Conservation (phyloP, 2,113 vertebrate species). For the Columba janthina region DNA sequence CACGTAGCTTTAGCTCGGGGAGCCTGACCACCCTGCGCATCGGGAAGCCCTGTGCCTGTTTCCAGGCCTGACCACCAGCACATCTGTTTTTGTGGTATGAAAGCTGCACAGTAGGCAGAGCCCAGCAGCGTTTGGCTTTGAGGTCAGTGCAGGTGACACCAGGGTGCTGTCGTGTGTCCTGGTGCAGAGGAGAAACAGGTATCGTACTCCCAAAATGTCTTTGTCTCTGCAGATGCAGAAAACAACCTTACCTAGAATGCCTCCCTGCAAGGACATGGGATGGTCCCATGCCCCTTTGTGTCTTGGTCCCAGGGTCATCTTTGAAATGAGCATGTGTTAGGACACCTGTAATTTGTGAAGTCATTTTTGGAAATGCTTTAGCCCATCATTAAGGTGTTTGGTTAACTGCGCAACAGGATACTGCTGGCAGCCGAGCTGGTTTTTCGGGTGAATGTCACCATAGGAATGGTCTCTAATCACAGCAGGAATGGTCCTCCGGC, state of each 20-base stretch:
- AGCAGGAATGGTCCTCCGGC: conserved; percentile 10
- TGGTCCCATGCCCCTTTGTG: neutral
- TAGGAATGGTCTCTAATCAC: conserved; percentile 10
- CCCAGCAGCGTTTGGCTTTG: neutral
- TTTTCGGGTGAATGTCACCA: conserved; percentile 51
- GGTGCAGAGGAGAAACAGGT: neutral
- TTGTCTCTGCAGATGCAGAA: neutral
- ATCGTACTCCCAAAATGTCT: neutral
- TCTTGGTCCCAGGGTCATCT: neutral
- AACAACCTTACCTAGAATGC: neutral
- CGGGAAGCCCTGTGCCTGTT: neutral
- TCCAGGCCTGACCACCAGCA: neutral
- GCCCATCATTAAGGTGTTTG: conserved; percentile 60
- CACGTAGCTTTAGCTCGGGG: neutral
- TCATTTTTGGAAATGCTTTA: conserved; percentile 49
- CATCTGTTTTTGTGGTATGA: neutral
- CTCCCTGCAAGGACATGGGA: accelerated
- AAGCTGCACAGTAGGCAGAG: neutral
- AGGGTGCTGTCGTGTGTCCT: neutral
- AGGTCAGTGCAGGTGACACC: neutral
- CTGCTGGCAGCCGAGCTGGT: conserved; percentile 42
- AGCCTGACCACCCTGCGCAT: neutral
- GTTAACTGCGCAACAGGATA: conserved; percentile 34
- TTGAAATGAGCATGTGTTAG: conserved; percentile 47
- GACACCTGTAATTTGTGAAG: conserved; percentile 64